These are phyloP conservation scores for Penaeus japonicus DNA, from an alignment of 1,140 invertebrate genomes.

Conservation along the genomic window DNA sequence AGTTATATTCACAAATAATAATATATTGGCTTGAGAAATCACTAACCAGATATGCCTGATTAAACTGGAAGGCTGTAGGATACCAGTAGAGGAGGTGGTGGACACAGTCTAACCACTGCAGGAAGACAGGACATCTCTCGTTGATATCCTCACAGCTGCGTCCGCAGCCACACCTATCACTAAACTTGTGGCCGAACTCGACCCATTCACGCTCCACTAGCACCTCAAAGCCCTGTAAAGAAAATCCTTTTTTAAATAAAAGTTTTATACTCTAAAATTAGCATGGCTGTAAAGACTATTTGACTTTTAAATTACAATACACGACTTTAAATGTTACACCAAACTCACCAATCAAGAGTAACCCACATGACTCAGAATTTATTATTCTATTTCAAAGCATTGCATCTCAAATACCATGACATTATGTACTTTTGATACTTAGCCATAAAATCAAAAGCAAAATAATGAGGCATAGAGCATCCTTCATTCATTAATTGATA, in stretches of 20 bases:
- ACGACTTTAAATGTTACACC: too few species aligned
- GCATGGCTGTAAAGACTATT: too few species aligned
- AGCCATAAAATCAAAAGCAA: background rate
- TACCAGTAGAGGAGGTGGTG: slow-evolving; percentile 91
- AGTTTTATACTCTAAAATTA: background rate
- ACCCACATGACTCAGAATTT: too few species aligned
- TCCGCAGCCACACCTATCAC: slow-evolving; percentile 89
- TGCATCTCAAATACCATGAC: too few species aligned
- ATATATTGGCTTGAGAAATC: background rate
- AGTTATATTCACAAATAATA: background rate
- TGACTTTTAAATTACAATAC: too few species aligned
- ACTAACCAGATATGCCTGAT: slow-evolving; percentile 87
- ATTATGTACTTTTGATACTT: background rate
- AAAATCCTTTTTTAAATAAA: slow-evolving; percentile 25
- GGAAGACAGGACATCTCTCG: slow-evolving; percentile 94
- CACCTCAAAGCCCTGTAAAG: slow-evolving; percentile 84
- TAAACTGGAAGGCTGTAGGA: slow-evolving; percentile 95
- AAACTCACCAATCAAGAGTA: too few species aligned
- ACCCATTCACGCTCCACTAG: slow-evolving; percentile 95
- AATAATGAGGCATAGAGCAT: background rate
- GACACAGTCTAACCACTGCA: slow-evolving; percentile 97
- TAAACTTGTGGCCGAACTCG: slow-evolving; percentile 97
- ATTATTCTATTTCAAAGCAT: too few species aligned
- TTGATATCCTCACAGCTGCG: slow-evolving; percentile 82
- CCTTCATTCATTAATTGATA: background rate